phyloP scores from a whole-genome alignment of 2,888 invertebrate genomes.

The Digitonthophagus gazella region DNA sequence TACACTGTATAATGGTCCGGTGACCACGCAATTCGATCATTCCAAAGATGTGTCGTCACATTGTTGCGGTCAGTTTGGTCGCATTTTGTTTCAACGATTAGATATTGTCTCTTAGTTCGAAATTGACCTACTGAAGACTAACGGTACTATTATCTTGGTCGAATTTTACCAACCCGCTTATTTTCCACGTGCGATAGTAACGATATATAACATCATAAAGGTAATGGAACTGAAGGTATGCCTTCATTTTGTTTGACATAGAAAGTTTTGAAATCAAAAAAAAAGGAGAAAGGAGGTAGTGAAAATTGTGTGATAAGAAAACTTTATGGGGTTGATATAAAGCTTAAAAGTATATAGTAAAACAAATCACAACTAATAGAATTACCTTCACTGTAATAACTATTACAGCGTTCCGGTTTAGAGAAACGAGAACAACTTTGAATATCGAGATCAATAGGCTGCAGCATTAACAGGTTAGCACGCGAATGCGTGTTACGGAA shows the following conservation, averaged over 20 bases:
- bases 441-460: neutral
- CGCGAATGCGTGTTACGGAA: neutral
- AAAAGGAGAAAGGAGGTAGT: neutral
- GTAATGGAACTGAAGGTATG: neutral
- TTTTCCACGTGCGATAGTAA: neutral
- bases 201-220: neutral
- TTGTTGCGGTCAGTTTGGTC: neutral
- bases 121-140: neutral
- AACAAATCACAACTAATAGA: too few relatives aligned
- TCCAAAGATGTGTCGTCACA: neutral
- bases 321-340: neutral
- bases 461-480: neutral
- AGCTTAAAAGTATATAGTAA: too few relatives aligned
- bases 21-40: neutral
- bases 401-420: neutral
- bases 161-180: neutral
- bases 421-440: neutral
- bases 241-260: neutral
- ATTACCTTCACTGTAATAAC: too few relatives aligned
- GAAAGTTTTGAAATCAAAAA: neutral
- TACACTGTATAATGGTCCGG: neutral
- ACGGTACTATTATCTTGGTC: neutral
- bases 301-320: neutral
- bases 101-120: neutral
- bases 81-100: neutral